phyloP scores from a whole-genome alignment of 2,888 invertebrate genomes.

The Dynastes hyllus region DNA sequence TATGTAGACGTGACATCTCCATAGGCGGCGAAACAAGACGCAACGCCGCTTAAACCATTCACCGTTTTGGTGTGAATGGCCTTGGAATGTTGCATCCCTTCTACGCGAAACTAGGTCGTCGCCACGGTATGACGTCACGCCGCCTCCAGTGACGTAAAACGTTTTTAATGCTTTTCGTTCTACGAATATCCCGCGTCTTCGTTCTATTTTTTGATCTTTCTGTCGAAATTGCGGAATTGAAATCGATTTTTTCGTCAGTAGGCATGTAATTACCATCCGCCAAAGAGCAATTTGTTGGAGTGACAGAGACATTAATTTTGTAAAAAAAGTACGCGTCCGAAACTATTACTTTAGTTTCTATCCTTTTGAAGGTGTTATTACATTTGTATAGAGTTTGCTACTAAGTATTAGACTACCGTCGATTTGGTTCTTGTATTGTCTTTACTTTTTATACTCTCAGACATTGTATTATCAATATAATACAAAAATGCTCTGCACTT shows the following conservation, averaged over 20 bases:
- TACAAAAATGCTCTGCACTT: too few species aligned
- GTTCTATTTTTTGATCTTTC: constrained; percentile 8
- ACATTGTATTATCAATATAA: too few species aligned
- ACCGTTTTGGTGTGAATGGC: constrained; percentile 47
- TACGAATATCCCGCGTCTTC: not conserved
- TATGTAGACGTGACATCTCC: not conserved
- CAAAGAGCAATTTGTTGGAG: not conserved
- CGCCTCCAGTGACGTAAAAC: constrained; percentile 46
- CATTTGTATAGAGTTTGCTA: too few species aligned
- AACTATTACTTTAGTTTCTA: too few species aligned
- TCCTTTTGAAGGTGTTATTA: too few species aligned
- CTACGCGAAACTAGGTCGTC: constrained; percentile 46
- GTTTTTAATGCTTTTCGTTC: constrained; percentile 23
- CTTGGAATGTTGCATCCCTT: constrained; percentile 47
- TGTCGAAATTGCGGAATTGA: constrained; percentile 28
- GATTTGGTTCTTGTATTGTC: too few species aligned
- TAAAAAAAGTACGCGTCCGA: too few species aligned
- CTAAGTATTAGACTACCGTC: too few species aligned
- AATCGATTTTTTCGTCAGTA: constrained; percentile 25
- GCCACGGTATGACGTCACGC: constrained; percentile 47
- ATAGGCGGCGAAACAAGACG: constrained; percentile 5
- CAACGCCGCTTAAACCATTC: constrained; percentile 37
- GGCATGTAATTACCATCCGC: not conserved
- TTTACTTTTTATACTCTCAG: too few species aligned
- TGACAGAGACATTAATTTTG: not conserved